Evolutionary conservation across 2,888 invertebrate genomes (phyloP), one percentile per base, ranked within the genome.

Genomic region (Heliconius ismenius): DNA sequence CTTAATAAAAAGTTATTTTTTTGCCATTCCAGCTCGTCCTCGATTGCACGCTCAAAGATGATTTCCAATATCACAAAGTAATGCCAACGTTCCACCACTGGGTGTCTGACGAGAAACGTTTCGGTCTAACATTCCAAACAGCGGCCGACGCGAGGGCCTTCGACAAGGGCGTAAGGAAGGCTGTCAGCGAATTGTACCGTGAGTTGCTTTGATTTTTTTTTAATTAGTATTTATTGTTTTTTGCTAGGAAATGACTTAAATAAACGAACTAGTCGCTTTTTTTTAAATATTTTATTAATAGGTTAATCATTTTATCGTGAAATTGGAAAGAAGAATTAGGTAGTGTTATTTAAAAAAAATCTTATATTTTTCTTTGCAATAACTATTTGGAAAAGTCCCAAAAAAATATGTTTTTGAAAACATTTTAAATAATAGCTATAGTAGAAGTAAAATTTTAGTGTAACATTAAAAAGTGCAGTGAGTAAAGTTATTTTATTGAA

Each of bases 41-140:
- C 83, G 98, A 98, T 92, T 99, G 98, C 95, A 97, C 97, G 74
- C 97, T 99, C 89, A 98, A 98, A 93, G 98, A 98, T 90, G 98
- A 99, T 93, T 98, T 99, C 91, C 97, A 98, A 90, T 99, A 99
- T 95, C 98, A 98, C 93, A 98, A 98, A 95, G 98, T 98, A 86
- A 99, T 98, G 97, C 99, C 99, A 54, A 98, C 98, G 68, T 99
- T 99, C 95, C 98, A 99, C 95, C 99, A 99, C 93, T 99, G 99
- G 99, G 97, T 97, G 88, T 98, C 98, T 28, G 98, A 98, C 78
- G 98, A 98, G 93, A 98, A 98, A 92, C 97, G 98, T 83, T 99
- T 98, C 94, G 99, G 99, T 73, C 95, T 99, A 83, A 98, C 98
- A 74, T 99, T 99, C 95, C 98, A 98, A 91, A 98, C 98, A 74